phyloP scores from a whole-genome alignment of 2,797 vertebrate species.

The Vultur gryphus region DNA sequence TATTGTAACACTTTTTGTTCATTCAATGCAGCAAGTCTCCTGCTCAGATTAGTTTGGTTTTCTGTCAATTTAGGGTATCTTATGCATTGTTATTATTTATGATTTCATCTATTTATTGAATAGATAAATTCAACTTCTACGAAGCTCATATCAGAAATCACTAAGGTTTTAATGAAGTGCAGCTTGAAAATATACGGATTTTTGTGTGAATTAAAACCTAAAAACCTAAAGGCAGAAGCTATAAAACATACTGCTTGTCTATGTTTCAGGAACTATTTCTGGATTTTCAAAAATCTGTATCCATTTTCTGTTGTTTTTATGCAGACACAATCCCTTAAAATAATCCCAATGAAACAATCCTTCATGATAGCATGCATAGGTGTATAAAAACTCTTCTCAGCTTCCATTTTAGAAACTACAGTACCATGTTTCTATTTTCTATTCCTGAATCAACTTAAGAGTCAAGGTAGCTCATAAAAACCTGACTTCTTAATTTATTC shows the following conservation, averaged over 20 bases:
- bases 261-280: neutral
- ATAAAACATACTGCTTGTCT: neutral
- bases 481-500: constrained; percentile 60
- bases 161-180: constrained; percentile 14
- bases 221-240: neutral
- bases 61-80: constrained; percentile 23
- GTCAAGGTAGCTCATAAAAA: constrained; percentile 40
- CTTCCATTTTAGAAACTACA: neutral
- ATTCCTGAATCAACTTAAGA: constrained; percentile 1
- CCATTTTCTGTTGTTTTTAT: neutral
- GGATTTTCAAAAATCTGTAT: neutral
- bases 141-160: neutral
- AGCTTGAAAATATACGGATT: neutral
- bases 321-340: neutral
- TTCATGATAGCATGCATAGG: neutral
- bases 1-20: neutral
- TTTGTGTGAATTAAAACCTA: neutral
- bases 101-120: constrained; percentile 49
- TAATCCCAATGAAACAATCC: neutral
- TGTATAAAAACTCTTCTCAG: neutral
- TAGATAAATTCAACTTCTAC: constrained; percentile 31
- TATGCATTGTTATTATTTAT: constrained; percentile 48
- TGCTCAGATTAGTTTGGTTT: neutral
- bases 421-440: neutral
- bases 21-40: neutral